Conservation (phyloP, 2,888 invertebrate species). For the Hypercompe scribonia region DNA sequence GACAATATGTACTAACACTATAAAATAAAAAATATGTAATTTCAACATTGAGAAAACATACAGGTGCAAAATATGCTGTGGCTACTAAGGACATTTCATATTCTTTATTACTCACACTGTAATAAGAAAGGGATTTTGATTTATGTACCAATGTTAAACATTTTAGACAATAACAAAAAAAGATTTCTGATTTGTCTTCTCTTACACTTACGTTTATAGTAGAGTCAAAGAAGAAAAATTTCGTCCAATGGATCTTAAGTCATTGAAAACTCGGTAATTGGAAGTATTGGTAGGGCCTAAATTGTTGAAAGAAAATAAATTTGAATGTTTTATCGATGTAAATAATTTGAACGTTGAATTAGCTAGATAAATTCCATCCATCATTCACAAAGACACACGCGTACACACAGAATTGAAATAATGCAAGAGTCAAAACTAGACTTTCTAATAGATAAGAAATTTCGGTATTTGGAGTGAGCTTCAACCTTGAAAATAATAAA, state of each 20-base stretch:
- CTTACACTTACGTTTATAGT: not conserved
- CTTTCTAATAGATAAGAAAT: not conserved
- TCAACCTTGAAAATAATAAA: not conserved
- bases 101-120: constrained; percentile 11
- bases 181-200: not conserved
- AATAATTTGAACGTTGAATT: not conserved
- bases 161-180: not conserved
- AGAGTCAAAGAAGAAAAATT: not conserved
- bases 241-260: not conserved
- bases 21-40: constrained; percentile 62
- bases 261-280: not conserved
- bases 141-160: not conserved
- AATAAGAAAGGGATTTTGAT: not conserved
- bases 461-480: not conserved
- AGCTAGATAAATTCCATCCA: not conserved
- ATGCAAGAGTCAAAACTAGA: not conserved
- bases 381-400: not conserved
- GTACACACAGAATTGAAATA: not conserved
- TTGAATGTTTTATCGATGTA: not conserved
- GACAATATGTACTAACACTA: constrained; percentile 59
- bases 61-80: constrained; percentile 56
- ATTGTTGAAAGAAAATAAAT: not conserved
- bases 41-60: constrained; percentile 62
- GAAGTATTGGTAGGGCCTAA: not conserved
- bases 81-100: constrained; percentile 38